phyloP scores from a whole-genome alignment of 2,113 vertebrate species.

The Apus apus region DNA sequence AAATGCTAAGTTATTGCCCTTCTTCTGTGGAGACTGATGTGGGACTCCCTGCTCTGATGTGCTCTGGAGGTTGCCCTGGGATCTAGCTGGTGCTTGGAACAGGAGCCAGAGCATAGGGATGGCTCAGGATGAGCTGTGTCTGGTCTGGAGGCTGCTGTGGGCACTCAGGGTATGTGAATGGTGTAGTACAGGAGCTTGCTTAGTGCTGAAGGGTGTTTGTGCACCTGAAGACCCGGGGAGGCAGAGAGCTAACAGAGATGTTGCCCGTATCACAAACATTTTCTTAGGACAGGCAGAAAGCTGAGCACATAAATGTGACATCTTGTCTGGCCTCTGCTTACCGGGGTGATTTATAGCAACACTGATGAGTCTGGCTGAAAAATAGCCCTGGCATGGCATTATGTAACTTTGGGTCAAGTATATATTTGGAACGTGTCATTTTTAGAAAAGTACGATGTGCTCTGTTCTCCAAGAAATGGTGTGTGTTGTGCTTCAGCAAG shows the following conservation, averaged over 20 bases:
- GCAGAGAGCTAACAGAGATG: background rate
- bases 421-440: background rate
- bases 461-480: background rate
- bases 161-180: accelerated
- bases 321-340: background rate
- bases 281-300: background rate
- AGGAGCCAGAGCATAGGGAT: accelerated
- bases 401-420: conserved; percentile 1
- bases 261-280: background rate
- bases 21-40: background rate
- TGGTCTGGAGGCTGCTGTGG: background rate
- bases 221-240: background rate
- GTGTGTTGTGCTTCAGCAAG: background rate
- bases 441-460: background rate
- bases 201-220: background rate
- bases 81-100: background rate
- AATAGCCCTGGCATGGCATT: background rate
- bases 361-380: background rate
- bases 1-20: background rate
- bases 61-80: background rate
- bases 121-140: background rate
- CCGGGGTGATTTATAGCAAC: background rate
- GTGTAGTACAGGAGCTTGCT: background rate
- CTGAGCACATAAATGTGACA: background rate
- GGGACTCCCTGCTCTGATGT: background rate